These are phyloP conservation scores for Trichopoda pennipes DNA, from an alignment of 2,888 invertebrate genomes.

Conservation along the genomic window DNA sequence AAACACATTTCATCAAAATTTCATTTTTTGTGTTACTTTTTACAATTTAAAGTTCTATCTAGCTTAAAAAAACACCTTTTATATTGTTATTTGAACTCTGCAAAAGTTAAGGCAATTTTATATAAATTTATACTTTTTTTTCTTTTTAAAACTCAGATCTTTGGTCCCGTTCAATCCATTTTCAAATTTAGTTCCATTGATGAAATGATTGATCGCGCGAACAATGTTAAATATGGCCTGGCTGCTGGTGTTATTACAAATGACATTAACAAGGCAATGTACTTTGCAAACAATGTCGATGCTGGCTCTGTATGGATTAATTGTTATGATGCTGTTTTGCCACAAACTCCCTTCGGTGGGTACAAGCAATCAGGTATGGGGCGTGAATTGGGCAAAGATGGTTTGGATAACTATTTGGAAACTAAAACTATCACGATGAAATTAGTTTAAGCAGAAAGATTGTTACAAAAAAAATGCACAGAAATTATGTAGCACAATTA, in stretches of 20 bases:
- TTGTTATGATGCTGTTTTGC: constrained; percentile 81
- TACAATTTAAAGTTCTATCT: no score
- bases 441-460: constrained; percentile 70
- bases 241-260: constrained; percentile 92
- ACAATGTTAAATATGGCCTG: constrained; percentile 89
- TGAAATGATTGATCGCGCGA: constrained; percentile 91
- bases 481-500: constrained; percentile 1
- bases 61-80: no score
- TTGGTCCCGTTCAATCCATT: constrained; percentile 94
- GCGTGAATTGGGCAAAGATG: constrained; percentile 90
- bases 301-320: constrained; percentile 90
- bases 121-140: not conserved
- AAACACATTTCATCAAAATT: no score
- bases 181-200: constrained; percentile 87
- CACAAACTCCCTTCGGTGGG: constrained; percentile 93
- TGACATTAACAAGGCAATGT: constrained; percentile 88
- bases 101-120: no score
- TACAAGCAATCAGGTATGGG: constrained; percentile 93
- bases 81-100: no score
- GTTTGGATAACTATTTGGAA: constrained; percentile 89
- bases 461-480: not conserved
- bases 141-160: constrained; percentile 84
- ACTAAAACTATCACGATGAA: constrained; percentile 88
- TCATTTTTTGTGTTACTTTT: no score
- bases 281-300: constrained; percentile 87